A percentile compares a stretch with the other conserved stretches of the same genome.
Evolutionary conservation across 2,113 vertebrate genomes (phyloP).

Genomic region (Leptodactylus fuscus): DNA sequence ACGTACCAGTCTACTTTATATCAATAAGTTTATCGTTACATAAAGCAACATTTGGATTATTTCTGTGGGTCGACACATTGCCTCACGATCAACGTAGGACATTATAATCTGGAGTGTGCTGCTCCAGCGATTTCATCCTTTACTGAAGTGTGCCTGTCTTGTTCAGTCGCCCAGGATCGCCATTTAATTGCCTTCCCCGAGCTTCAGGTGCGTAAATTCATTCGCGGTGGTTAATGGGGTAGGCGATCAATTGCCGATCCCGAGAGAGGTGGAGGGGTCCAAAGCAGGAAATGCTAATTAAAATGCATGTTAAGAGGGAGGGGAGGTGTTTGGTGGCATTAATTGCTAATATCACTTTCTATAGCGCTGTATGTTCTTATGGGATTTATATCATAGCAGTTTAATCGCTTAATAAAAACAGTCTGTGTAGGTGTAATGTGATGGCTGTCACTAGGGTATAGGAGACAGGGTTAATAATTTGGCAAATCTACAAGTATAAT

Average conservation of each 20-base stretch:
- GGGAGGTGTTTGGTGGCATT: neutral
- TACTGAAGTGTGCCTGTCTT: neutral
- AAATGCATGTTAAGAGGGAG: neutral
- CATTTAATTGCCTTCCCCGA: neutral
- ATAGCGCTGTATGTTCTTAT: neutral
- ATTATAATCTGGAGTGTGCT: neutral
- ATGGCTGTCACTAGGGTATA: too few species aligned
- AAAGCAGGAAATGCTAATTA: neutral
- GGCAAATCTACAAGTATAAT: neutral
- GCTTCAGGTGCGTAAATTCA: neutral
- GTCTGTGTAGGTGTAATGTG: neutral
- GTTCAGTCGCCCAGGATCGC: neutral
- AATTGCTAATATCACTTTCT: neutral
- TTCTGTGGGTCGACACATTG: neutral
- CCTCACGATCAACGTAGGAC: neutral
- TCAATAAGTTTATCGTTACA: slow-evolving; percentile 3
- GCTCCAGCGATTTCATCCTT: neutral
- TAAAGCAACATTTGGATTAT: slow-evolving; percentile 3
- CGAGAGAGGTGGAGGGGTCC: neutral
- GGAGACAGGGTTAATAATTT: neutral
- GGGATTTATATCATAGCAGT: neutral
- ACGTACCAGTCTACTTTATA: neutral
- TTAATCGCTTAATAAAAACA: neutral
- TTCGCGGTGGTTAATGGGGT: neutral
- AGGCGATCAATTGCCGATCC: slow-evolving; percentile 9